Evolutionary conservation across 1,140 invertebrate species (phyloP).

Genomic region (Himalopsyche phryganea): DNA sequence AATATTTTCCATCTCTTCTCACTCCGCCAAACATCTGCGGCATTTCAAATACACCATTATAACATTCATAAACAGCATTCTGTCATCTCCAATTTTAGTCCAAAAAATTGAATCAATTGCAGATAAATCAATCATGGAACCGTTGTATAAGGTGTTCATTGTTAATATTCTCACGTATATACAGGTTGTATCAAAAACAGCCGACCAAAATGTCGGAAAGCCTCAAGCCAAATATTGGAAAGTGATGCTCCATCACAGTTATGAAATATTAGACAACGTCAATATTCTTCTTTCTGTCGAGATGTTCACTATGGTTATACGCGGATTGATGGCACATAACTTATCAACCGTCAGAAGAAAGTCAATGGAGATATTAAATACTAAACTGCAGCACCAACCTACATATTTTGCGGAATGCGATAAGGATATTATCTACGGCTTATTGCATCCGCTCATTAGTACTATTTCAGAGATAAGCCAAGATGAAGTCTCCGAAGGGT

Average conservation of each 20-base stretch:
- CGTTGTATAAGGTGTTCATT: constrained; percentile 63
- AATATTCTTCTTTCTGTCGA: constrained; percentile 73
- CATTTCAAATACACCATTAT: constrained; percentile 78
- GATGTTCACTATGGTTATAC: constrained; percentile 74
- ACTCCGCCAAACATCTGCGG: constrained; percentile 69
- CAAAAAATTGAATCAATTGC: constrained; percentile 55
- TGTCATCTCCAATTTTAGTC: constrained; percentile 67
- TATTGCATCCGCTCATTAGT: constrained; percentile 60
- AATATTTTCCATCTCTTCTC: constrained; percentile 65
- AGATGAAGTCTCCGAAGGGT: constrained; percentile 39
- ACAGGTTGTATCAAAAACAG: constrained; percentile 58
- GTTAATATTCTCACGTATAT: constrained; percentile 66
- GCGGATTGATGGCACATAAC: constrained; percentile 66
- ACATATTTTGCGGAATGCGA: constrained; percentile 57
- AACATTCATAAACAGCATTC: constrained; percentile 64
- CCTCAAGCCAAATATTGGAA: constrained; percentile 75
- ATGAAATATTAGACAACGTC: constrained; percentile 72
- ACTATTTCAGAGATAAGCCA: constrained; percentile 55
- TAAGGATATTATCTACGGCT: constrained; percentile 50
- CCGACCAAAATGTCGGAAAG: constrained; percentile 51
- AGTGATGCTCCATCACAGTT: constrained; percentile 69
- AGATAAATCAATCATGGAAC: constrained; percentile 53
- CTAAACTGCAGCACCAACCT: constrained; percentile 67
- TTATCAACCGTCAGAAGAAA: constrained; percentile 69
- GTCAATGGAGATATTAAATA: constrained; percentile 79